phyloP scores from a whole-genome alignment of 1,140 invertebrate species.

The Notospermus geniculatus region DNA sequence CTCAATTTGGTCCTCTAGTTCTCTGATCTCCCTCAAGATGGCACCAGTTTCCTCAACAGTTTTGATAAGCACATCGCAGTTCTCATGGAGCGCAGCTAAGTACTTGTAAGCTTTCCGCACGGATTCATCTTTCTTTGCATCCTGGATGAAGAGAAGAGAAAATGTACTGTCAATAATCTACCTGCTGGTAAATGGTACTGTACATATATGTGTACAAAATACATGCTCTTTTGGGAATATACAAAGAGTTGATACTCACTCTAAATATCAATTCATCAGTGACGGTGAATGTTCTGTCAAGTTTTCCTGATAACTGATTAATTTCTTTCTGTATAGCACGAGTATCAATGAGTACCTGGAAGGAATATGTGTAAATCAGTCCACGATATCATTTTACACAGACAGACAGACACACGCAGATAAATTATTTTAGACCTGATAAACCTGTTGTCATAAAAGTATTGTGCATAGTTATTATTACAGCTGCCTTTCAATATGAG shows the following conservation, averaged over 20 bases:
- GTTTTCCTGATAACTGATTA: constrained; percentile 79
- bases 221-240: too few species aligned
- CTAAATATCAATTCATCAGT: constrained; percentile 87
- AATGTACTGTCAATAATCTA: neutral
- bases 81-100: constrained; percentile 77
- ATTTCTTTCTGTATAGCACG: constrained; percentile 87
- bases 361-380: constrained; percentile 4
- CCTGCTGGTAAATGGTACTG: neutral
- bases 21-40: constrained; percentile 78
- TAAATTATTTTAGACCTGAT: too few species aligned
- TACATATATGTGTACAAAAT: too few species aligned
- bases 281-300: constrained; percentile 87
- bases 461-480: too few species aligned
- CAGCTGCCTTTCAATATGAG: too few species aligned
- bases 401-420: too few species aligned
- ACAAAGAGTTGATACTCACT: constrained; percentile 55
- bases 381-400: too few species aligned
- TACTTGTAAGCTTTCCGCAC: constrained; percentile 85
- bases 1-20: constrained; percentile 89
- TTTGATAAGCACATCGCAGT: constrained; percentile 77
- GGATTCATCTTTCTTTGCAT: constrained; percentile 85
- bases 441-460: too few species aligned
- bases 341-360: constrained; percentile 76
- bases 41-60: constrained; percentile 80
- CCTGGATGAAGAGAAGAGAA: constrained; percentile 59